These are phyloP conservation scores for Motacilla alba DNA, from an alignment of 2,113 vertebrate genomes.

Conservation along the genomic window DNA sequence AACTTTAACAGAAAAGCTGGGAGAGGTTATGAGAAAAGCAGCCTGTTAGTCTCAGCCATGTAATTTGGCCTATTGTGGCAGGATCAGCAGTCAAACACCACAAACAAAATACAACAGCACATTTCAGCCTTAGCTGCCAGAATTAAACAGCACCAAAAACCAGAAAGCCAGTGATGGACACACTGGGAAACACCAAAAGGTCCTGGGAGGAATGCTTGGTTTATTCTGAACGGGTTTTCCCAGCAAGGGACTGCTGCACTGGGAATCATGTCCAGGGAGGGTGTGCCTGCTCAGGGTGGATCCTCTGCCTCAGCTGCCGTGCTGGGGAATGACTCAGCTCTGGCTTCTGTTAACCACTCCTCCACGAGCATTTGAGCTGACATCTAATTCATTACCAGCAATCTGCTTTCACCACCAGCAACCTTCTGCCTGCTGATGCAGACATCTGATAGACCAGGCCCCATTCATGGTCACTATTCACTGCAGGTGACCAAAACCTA, in stretches of 20 bases:
- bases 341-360: constrained; percentile 31
- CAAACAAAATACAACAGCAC: background rate
- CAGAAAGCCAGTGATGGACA: background rate
- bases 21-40: background rate
- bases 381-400: constrained; percentile 80
- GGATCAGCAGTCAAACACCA: background rate
- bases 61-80: background rate
- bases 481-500: background rate
- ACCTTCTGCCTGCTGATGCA: constrained; percentile 11
- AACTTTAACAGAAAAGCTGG: background rate
- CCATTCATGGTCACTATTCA: background rate
- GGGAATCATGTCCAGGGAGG: rapidly evolving
- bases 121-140: background rate
- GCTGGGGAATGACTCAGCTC: constrained; percentile 57
- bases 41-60: background rate
- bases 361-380: constrained; percentile 74
- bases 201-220: background rate
- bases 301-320: background rate
- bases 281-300: background rate
- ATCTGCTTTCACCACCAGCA: constrained; percentile 71
- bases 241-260: background rate
- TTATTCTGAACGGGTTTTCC: background rate
- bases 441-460: constrained; percentile 61
- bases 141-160: background rate
- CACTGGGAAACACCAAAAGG: background rate